These are phyloP conservation scores for Vulpes vulpes DNA, from an alignment of 2,113 vertebrate species.

Conservation along the genomic window DNA sequence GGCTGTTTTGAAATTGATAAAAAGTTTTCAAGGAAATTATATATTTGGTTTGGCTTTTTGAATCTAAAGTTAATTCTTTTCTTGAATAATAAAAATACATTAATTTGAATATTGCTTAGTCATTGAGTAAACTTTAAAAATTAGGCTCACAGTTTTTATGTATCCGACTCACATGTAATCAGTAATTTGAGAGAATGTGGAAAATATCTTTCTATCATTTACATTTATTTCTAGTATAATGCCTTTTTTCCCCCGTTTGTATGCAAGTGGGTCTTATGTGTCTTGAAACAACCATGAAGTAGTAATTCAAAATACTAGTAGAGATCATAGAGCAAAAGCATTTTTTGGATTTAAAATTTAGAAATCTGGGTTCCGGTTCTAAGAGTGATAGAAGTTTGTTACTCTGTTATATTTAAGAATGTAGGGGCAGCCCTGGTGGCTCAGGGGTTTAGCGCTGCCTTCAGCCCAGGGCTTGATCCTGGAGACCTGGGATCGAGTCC, in stretches of 20 bases:
- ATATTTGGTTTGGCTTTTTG: neutral
- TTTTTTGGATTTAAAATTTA: slow-evolving; percentile 36
- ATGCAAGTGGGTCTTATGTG: neutral
- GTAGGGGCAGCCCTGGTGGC: too few relatives aligned
- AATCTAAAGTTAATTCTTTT: slow-evolving; percentile 40
- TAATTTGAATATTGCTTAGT: slow-evolving; percentile 24
- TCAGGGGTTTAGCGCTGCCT: too few relatives aligned
- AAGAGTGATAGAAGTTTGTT: slow-evolving; percentile 7
- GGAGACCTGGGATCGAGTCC: too few relatives aligned
- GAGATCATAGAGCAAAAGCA: neutral
- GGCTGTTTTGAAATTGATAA: neutral
- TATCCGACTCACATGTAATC: neutral
- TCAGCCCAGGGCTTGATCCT: too few relatives aligned
- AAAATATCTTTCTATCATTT: neutral
- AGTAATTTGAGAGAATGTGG: neutral
- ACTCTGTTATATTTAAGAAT: slow-evolving; percentile 29
- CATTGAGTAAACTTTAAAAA: slow-evolving; percentile 34
- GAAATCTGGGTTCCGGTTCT: neutral
- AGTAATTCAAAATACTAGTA: neutral
- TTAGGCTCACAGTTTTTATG: neutral
- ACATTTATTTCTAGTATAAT: neutral
- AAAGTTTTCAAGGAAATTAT: neutral
- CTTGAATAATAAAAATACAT: neutral
- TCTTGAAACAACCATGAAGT: slow-evolving; percentile 28
- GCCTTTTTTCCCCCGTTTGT: neutral